Base-by-base conservation (phyloP, 2,113 vertebrate genomes). In the Hoplias malabaricus region DNA sequence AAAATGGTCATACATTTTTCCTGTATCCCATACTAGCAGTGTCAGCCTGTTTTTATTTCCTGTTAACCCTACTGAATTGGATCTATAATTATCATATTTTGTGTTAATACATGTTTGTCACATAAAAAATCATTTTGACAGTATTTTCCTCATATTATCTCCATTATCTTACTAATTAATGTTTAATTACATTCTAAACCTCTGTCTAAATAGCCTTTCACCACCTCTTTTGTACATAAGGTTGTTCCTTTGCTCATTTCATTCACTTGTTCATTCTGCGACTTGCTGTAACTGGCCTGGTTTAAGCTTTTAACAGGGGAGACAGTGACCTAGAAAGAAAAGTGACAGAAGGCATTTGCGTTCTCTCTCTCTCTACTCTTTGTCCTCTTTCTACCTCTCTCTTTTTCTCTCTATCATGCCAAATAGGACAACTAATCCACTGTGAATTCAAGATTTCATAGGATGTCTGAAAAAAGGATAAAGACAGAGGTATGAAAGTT, bases 381-480 rank as follows among this genome's bases (percentile, higher is more conserved):
- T 79, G 2, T 53, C 25, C 53, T 50, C 57, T 16, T 38, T 53
- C 42, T 87, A 84, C 86, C 85, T 61, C 63, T 33, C 77, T 31
- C 43, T 38, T 25, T 87, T 84, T 86, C 85, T 85, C 81, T 86
- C 75, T 43, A 36, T 40, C 10, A 57, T 13, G 14, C 86, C 87
- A 90, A 90, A 83, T 91, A 92, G 89, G 88, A 86, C 89, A 88
- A 88, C 86, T 85, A 81, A 88, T 91, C 84, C 88, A 89, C 86
- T 87, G 88, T 80, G 85, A 87, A 87, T 88, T 88, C 85, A 83
- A 81, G 2, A 85, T 89, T 56, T 77, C 72, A 75, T 75, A 87
- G 80, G 86, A 86, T 66, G 31, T 71, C 19, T 43, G 62, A 82
- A 79, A 80, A 36, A 57, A 54, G 43, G 69, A 84, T n/a, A n/a